phyloP scores from a whole-genome alignment of 2,113 vertebrate species.

The Lipophrys pholis region DNA sequence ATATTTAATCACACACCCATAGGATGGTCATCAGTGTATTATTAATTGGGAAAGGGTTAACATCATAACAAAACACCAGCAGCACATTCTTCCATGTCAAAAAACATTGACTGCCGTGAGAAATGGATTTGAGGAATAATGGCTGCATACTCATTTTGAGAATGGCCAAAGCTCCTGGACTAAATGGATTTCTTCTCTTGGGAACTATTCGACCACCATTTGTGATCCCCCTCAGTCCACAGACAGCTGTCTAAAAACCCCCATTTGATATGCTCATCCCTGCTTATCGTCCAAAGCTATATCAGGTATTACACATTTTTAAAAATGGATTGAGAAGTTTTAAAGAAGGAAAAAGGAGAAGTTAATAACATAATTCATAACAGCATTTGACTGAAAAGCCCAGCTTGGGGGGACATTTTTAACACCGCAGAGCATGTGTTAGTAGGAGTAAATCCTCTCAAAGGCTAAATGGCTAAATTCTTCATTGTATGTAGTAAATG shows the following conservation, averaged over 20 bases:
- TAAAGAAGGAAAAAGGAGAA: neutral
- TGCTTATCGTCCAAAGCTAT: neutral
- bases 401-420: neutral
- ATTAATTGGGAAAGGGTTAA: no score
- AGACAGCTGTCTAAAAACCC: no score
- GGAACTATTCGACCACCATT: constrained; percentile 25
- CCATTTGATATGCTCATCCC: neutral
- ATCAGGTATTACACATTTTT: neutral
- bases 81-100: no score
- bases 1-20: no score
- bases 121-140: constrained; percentile 28
- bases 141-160: constrained; percentile 21
- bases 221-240: neutral
- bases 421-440: neutral
- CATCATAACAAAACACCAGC: no score
- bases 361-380: neutral
- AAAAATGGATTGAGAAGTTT: neutral
- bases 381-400: neutral
- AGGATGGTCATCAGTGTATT: no score
- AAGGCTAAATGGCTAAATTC: constrained; percentile 11
- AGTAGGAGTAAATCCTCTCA: constrained; percentile 4
- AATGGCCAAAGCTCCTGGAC: constrained; percentile 44
- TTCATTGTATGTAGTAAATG: constrained; percentile 27
- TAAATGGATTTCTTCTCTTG: constrained; percentile 60
- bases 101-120: neutral